A percentile compares a stretch with the other conserved stretches of the same genome.
These are phyloP conservation scores for Lithobates pipiens DNA, from an alignment of 2,797 vertebrate genomes.

Conservation along the genomic window DNA sequence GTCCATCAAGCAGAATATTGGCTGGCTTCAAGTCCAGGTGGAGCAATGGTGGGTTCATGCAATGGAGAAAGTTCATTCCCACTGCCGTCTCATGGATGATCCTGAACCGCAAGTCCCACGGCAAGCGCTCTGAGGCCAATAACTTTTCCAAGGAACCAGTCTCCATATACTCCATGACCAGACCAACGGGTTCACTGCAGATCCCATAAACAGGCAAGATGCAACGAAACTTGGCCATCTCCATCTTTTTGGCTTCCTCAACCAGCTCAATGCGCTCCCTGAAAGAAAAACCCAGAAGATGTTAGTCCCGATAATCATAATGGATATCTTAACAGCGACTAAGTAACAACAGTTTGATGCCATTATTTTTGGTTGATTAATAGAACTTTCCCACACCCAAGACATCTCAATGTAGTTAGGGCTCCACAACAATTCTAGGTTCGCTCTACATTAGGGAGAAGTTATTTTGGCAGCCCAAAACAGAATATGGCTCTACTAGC, in stretches of 20 bases:
- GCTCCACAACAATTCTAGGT: too few relatives aligned
- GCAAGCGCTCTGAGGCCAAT: slow-evolving; percentile 88
- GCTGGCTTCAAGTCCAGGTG: slow-evolving; percentile 97
- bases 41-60: slow-evolving; percentile 93
- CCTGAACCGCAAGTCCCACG: slow-evolving; percentile 95
- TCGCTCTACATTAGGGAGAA: too few relatives aligned
- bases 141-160: slow-evolving; percentile 94
- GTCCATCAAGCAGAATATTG: slow-evolving; percentile 96
- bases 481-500: too few relatives aligned
- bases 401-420: too few relatives aligned
- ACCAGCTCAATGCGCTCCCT: slow-evolving; percentile 92
- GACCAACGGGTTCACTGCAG: slow-evolving; percentile 90
- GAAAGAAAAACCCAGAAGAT: neutral
- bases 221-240: slow-evolving; percentile 96
- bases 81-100: slow-evolving; percentile 95
- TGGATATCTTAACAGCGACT: too few relatives aligned
- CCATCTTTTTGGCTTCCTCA: slow-evolving; percentile 98
- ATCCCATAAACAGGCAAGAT: slow-evolving; percentile 96
- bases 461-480: too few relatives aligned
- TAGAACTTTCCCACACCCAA: too few relatives aligned
- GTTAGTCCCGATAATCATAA: neutral
- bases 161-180: slow-evolving; percentile 99
- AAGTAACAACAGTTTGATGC: too few relatives aligned
- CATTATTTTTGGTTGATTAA: too few relatives aligned
- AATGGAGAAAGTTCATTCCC: slow-evolving; percentile 99